These are phyloP conservation scores for Aramus guarauna DNA, from an alignment of 2,113 vertebrate species.

Conservation along the genomic window DNA sequence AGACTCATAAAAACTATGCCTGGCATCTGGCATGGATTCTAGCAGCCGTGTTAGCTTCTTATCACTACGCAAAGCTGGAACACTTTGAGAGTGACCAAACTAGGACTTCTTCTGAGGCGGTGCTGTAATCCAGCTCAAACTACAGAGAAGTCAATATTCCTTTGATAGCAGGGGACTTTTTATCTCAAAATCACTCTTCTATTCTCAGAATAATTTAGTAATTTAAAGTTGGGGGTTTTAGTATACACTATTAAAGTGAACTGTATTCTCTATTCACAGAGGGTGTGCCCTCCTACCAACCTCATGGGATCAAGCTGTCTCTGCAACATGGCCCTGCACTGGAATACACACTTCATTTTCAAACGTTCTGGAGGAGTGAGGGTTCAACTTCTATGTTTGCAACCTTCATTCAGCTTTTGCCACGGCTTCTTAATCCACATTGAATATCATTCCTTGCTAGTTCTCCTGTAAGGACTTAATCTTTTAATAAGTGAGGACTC, in stretches of 20 bases:
- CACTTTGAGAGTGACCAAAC: background rate
- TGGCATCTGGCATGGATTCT: background rate
- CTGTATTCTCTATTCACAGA: background rate
- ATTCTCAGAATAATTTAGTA: background rate
- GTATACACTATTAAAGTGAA: background rate
- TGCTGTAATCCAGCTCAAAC: background rate
- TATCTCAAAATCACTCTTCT: background rate
- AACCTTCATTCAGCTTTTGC: background rate
- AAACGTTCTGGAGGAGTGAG: background rate
- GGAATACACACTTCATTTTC: background rate
- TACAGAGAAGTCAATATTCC: background rate
- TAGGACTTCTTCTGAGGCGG: background rate
- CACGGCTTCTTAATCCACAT: background rate
- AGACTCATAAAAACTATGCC: background rate
- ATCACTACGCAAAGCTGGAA: background rate
- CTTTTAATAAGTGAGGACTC: background rate
- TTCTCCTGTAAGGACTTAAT: background rate
- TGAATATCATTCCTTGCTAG: background rate
- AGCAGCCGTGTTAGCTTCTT: background rate
- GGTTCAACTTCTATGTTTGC: background rate
- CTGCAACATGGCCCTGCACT: background rate
- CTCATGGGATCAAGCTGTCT: background rate
- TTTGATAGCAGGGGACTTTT: background rate
- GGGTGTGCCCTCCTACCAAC: background rate
- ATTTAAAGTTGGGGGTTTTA: background rate